Conservation (phyloP, 2,797 vertebrate species). For the Sitta carolinensis region DNA sequence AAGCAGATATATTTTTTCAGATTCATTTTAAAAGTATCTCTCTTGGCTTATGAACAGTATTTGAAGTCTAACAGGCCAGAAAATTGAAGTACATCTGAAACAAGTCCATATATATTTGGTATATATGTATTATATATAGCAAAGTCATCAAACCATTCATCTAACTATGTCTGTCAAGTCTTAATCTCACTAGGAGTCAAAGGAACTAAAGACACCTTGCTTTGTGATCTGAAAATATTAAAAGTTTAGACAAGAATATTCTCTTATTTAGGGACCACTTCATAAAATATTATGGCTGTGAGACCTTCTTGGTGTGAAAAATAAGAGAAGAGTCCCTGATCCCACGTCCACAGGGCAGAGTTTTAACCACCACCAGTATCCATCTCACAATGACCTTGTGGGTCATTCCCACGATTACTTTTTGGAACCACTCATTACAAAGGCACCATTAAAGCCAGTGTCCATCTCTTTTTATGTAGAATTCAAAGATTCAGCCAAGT, state of each 20-base stretch:
- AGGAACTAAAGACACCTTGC: background rate
- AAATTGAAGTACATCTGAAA: background rate
- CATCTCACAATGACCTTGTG: background rate
- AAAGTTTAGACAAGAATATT: background rate
- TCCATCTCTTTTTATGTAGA: background rate
- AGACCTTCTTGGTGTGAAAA: background rate
- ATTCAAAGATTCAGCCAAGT: background rate
- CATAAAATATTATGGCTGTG: background rate
- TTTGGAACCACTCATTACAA: background rate
- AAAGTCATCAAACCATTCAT: background rate
- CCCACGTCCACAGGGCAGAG: background rate
- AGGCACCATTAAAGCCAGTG: background rate
- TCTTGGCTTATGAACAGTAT: background rate
- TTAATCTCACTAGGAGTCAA: background rate
- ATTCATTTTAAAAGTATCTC: background rate
- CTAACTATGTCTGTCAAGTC: fast-evolving
- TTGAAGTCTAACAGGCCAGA: background rate
- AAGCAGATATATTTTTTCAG: conserved; percentile 11
- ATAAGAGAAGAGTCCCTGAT: background rate
- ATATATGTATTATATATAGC: background rate
- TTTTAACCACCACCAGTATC: background rate
- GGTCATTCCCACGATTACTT: background rate
- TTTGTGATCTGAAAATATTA: background rate
- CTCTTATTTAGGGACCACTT: background rate
- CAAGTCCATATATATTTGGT: background rate